phyloP scores from a whole-genome alignment of 2,888 invertebrate genomes.

The Sabellastarte sp. region DNA sequence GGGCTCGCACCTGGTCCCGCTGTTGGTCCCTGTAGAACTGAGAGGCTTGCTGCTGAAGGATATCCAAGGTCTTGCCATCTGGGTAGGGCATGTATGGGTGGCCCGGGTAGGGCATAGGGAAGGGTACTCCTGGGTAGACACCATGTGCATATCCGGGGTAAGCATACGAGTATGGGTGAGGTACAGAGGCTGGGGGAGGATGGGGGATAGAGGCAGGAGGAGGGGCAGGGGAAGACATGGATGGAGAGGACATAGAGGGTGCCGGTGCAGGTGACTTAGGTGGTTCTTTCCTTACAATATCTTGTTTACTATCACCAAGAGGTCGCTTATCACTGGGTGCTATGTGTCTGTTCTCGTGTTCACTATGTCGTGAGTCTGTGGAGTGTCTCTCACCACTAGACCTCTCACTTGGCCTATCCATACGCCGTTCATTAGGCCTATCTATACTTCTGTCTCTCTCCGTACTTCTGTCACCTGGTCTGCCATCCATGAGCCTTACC shows the following conservation, averaged over 20 bases:
- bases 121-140: neutral
- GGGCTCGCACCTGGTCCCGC: neutral
- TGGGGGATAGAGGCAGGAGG: neutral
- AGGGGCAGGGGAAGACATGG: neutral
- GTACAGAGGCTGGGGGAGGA: neutral
- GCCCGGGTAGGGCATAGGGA: neutral
- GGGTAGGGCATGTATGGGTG: neutral
- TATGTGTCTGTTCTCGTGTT: too few relatives aligned
- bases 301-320: too few relatives aligned
- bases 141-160: too few relatives aligned
- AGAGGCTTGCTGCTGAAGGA: neutral
- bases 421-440: too few relatives aligned
- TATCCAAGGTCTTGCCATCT: neutral
- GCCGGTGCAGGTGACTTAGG: too few relatives aligned
- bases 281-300: neutral
- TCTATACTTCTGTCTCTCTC: too few relatives aligned
- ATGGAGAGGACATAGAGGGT: neutral
- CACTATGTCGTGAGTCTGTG: too few relatives aligned
- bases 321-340: too few relatives aligned
- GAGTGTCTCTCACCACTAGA: too few relatives aligned
- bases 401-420: too few relatives aligned
- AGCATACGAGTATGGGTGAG: neutral
- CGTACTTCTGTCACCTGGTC: too few relatives aligned
- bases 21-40: neutral
- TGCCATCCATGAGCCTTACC: too few relatives aligned